phyloP scores from a whole-genome alignment of 2,888 invertebrate genomes.

The Agyllia agylla region DNA sequence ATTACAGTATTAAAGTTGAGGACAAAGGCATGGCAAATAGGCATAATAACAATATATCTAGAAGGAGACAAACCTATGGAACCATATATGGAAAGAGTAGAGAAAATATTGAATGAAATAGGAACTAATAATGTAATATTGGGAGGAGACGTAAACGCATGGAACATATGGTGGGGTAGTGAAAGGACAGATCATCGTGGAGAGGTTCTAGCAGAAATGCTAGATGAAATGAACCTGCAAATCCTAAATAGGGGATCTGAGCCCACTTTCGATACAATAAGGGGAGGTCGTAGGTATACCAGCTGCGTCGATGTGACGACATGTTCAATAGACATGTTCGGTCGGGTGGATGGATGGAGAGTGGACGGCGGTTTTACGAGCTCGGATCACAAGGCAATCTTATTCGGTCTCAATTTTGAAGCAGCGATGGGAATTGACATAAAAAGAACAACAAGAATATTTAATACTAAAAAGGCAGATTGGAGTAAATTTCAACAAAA shows the following conservation, averaged over 20 bases:
- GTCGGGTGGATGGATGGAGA: background rate
- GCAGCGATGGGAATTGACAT: background rate
- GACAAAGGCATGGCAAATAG: background rate
- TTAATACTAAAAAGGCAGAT: background rate
- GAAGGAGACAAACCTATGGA: background rate
- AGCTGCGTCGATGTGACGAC: background rate
- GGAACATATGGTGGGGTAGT: slow-evolving; percentile 48
- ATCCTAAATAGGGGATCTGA: background rate
- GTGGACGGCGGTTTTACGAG: background rate
- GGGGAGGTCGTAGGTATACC: background rate
- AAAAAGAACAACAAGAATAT: background rate
- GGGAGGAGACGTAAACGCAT: slow-evolving; percentile 53
- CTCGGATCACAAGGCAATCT: background rate
- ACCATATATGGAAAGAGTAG: background rate
- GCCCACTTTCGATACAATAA: background rate
- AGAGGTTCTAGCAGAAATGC: background rate
- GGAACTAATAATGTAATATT: slow-evolving; percentile 19
- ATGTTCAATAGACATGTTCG: background rate
- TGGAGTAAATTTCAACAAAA: background rate
- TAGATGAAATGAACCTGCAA: slow-evolving; percentile 19
- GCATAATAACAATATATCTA: background rate
- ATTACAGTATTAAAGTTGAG: background rate
- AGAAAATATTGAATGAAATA: background rate
- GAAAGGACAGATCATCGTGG: background rate
- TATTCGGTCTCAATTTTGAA: background rate